Conservation (phyloP, 1,140 invertebrate genomes). For the Halictus rubicundus region DNA sequence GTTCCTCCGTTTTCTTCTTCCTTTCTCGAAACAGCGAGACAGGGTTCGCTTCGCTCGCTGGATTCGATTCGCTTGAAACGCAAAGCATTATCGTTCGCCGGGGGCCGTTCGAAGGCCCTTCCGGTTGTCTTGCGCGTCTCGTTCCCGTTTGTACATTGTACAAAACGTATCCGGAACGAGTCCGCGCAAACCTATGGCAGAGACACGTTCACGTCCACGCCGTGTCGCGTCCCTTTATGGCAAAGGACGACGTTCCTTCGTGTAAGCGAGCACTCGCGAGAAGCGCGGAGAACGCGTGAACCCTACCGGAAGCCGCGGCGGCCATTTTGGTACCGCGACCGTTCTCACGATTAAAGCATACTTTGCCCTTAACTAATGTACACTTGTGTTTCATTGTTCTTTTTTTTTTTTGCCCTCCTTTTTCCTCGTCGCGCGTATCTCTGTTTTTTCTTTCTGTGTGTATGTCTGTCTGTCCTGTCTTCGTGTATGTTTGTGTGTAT, state of each 20-base stretch:
- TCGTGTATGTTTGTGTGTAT: background rate
- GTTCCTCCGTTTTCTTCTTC: too few species aligned
- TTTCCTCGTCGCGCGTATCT: background rate
- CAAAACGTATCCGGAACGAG: too few species aligned
- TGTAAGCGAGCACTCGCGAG: slow-evolving; percentile 3
- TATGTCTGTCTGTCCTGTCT: background rate
- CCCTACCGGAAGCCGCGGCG: background rate
- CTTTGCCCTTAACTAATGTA: slow-evolving; percentile 29
- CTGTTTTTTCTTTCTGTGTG: background rate
- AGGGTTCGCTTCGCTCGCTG: too few species aligned
- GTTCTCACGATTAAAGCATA: slow-evolving; percentile 23
- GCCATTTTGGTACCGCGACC: too few species aligned
- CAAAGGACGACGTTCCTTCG: slow-evolving; percentile 22
- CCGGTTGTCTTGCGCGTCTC: too few species aligned
- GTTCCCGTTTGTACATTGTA: too few species aligned
- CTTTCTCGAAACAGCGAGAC: too few species aligned
- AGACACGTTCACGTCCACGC: slow-evolving; percentile 19
- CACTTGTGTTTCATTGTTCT: background rate
- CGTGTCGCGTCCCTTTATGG: slow-evolving; percentile 21
- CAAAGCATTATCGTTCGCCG: too few species aligned
- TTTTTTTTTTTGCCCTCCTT: background rate
- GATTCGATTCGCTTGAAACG: too few species aligned
- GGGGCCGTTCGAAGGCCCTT: too few species aligned
- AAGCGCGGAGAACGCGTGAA: background rate
- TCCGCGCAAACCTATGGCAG: background rate